These are phyloP conservation scores for Rhinichthys osculus DNA, from an alignment of 2,797 vertebrate species.

Conservation along the genomic window DNA sequence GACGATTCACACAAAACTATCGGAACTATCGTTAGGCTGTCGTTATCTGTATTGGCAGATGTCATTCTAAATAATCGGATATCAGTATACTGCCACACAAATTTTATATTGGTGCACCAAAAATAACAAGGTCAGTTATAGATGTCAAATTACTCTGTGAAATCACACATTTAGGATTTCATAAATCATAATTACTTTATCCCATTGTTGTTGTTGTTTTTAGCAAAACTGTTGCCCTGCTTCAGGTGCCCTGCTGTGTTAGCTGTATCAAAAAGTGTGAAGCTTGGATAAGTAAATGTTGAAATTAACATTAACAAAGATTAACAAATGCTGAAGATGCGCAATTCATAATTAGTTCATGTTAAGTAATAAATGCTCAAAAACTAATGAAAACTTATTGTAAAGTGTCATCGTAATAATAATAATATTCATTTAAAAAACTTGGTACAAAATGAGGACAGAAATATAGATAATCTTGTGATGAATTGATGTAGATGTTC, in stretches of 20 bases:
- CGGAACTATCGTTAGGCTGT: background rate
- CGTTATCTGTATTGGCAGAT: background rate
- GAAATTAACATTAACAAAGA: too few species aligned
- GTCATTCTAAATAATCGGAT: background rate
- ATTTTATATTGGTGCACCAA: background rate
- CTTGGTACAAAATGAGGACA: background rate
- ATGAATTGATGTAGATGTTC: slow-evolving; percentile 35
- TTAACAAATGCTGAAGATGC: too few species aligned
- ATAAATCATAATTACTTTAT: background rate
- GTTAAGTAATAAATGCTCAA: too few species aligned
- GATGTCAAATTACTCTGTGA: background rate
- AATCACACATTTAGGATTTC: background rate
- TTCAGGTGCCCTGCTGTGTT: too few species aligned
- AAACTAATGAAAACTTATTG: too few species aligned
- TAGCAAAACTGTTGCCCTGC: background rate
- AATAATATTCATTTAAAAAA: background rate
- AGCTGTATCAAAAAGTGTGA: background rate
- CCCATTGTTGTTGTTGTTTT: background rate
- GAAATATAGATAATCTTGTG: background rate
- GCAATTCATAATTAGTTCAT: too few species aligned
- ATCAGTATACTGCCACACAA: background rate
- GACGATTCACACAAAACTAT: background rate
- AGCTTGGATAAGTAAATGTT: too few species aligned
- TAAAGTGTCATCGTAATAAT: background rate
- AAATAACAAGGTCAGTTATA: background rate